These are phyloP conservation scores for Pinctada fucata DNA, from an alignment of 2,888 invertebrate species.

Conservation along the genomic window DNA sequence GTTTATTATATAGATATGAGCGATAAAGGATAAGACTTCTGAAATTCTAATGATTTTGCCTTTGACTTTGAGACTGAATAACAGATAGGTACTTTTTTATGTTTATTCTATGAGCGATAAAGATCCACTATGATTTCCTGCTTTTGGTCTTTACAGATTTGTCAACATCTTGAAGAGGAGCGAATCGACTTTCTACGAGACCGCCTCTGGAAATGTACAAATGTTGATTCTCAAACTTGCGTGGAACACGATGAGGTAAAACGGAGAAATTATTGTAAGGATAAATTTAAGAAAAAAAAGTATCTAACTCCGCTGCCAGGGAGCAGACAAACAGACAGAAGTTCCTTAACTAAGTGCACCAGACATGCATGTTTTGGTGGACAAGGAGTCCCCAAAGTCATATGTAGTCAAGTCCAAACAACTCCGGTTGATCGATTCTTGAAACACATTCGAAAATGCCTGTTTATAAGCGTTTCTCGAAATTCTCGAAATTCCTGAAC, in stretches of 20 bases:
- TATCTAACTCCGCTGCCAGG: background rate
- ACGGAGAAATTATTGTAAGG: background rate
- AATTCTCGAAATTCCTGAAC: too few relatives aligned
- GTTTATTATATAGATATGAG: too few relatives aligned
- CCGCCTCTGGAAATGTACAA: constrained; percentile 58
- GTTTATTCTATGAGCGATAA: too few relatives aligned
- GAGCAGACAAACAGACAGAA: background rate
- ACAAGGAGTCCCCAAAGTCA: background rate
- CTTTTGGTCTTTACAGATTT: constrained; percentile 40
- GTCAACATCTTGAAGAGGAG: constrained; percentile 54
- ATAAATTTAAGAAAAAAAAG: background rate
- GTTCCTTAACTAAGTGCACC: background rate
- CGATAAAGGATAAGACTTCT: too few relatives aligned
- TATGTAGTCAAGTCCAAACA: too few relatives aligned
- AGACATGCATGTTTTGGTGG: background rate
- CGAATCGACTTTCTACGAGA: constrained; percentile 55
- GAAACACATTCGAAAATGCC: too few relatives aligned
- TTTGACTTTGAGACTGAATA: too few relatives aligned
- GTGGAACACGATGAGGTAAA: constrained; percentile 59
- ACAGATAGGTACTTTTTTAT: too few relatives aligned
- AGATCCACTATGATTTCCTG: background rate
- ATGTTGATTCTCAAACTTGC: constrained; percentile 57
- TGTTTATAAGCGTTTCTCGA: too few relatives aligned
- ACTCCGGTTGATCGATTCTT: too few relatives aligned
- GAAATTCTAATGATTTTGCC: too few relatives aligned